These are phyloP conservation scores for Alcedo quadribrachys DNA, from an alignment of 2,797 vertebrate species.

Conservation along the genomic window DNA sequence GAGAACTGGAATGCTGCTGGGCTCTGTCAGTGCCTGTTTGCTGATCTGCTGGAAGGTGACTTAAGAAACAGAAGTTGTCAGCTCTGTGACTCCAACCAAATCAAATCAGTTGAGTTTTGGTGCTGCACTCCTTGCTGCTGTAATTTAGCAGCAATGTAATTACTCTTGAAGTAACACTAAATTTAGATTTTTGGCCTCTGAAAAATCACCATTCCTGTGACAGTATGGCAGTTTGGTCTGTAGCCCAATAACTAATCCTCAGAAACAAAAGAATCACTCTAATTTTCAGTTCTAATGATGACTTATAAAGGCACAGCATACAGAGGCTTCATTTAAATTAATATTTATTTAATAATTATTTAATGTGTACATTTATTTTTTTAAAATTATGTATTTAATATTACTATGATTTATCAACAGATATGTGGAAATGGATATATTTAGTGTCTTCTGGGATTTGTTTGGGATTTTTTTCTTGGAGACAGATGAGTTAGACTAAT, in stretches of 20 bases:
- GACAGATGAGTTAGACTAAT: background rate
- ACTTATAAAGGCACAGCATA: no score
- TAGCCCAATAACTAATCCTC: background rate
- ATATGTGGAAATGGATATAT: background rate
- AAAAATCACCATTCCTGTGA: background rate
- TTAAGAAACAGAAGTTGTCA: background rate
- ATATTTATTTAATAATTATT: no score
- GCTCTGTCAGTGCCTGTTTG: background rate
- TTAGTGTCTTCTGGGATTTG: background rate
- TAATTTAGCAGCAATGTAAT: background rate
- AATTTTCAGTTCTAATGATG: background rate
- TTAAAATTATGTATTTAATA: no score
- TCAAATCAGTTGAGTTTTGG: background rate
- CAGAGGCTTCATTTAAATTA: no score
- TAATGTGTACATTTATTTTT: no score
- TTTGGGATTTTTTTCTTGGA: background rate
- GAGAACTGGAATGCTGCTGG: background rate
- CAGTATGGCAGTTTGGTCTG: background rate
- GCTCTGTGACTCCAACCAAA: background rate
- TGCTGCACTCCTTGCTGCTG: background rate
- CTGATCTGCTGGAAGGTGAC: background rate
- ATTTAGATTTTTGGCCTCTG: background rate
- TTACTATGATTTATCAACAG: background rate
- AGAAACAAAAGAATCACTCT: background rate
- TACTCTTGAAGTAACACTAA: background rate